Conservation (phyloP, 1,140 invertebrate genomes). For the Drosophila triauraria region DNA sequence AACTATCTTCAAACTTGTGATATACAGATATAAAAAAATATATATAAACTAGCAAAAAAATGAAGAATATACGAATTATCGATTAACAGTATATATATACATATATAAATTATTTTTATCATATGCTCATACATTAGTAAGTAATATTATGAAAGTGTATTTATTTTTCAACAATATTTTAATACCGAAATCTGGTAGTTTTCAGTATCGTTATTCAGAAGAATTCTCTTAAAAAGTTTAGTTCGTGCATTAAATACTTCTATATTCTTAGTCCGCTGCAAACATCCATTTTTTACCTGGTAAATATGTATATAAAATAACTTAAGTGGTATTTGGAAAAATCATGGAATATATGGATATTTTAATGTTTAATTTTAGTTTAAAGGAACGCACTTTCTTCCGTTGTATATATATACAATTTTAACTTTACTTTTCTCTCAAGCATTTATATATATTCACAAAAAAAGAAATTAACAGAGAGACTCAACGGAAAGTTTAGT, state of each 20-base stretch:
- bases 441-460: background rate
- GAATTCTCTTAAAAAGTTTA: background rate
- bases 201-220: background rate
- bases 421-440: background rate
- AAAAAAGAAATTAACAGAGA: background rate
- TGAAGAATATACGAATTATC: constrained; percentile 8
- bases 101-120: background rate
- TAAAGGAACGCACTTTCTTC: background rate
- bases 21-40: constrained; percentile 60
- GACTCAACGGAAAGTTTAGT: background rate
- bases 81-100: constrained; percentile 18
- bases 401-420: constrained; percentile 8
- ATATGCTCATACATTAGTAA: constrained; percentile 4
- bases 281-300: constrained; percentile 10
- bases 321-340: background rate
- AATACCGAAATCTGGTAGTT: background rate
- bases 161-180: constrained; percentile 1
- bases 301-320: constrained; percentile 12
- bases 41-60: constrained; percentile 32
- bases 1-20: constrained; percentile 81
- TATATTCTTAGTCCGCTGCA: constrained; percentile 4
- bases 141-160: constrained; percentile 5
- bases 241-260: constrained; percentile 7
- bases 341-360: background rate
- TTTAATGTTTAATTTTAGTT: background rate